phyloP scores from a whole-genome alignment of 2,113 vertebrate genomes.

The Misgurnus mizolepis region DNA sequence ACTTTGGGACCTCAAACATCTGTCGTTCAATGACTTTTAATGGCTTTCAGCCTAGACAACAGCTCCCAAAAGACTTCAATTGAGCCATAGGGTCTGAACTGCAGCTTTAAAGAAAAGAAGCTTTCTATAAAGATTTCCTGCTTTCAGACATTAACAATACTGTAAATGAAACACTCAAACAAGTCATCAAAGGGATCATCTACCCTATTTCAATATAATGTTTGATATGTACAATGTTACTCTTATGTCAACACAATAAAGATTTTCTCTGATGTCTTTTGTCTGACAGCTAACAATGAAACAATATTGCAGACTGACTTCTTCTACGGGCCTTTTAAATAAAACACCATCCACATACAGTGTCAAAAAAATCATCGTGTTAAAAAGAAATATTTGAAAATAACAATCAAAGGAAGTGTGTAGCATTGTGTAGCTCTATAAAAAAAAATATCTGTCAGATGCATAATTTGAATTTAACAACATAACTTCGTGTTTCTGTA shows the following conservation, averaged over 20 bases:
- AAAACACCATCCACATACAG: neutral
- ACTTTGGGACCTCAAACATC: slow-evolving; percentile 33
- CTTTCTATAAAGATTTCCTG: slow-evolving; percentile 23
- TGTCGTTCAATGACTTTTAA: slow-evolving; percentile 41
- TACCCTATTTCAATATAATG: neutral
- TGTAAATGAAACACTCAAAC: slow-evolving; percentile 40
- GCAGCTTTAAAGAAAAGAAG: slow-evolving; percentile 20
- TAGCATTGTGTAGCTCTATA: no score
- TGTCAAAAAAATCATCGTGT: neutral
- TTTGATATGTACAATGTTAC: slow-evolving; percentile 7
- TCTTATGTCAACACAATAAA: slow-evolving; percentile 12
- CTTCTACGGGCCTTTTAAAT: neutral
- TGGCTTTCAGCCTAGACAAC: slow-evolving; percentile 22
- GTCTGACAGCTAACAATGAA: neutral
- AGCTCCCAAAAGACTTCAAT: slow-evolving; percentile 20
- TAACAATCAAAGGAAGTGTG: neutral
- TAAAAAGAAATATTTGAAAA: neutral
- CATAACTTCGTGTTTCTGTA: no score
- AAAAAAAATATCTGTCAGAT: no score
- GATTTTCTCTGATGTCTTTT: slow-evolving; percentile 19
- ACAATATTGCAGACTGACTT: neutral
- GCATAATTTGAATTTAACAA: no score
- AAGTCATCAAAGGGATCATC: slow-evolving; percentile 30
- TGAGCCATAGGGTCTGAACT: slow-evolving; percentile 25
- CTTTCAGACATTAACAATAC: slow-evolving; percentile 22